phyloP scores from a whole-genome alignment of 2,888 invertebrate species.

The Rhogogaster chlorosoma region DNA sequence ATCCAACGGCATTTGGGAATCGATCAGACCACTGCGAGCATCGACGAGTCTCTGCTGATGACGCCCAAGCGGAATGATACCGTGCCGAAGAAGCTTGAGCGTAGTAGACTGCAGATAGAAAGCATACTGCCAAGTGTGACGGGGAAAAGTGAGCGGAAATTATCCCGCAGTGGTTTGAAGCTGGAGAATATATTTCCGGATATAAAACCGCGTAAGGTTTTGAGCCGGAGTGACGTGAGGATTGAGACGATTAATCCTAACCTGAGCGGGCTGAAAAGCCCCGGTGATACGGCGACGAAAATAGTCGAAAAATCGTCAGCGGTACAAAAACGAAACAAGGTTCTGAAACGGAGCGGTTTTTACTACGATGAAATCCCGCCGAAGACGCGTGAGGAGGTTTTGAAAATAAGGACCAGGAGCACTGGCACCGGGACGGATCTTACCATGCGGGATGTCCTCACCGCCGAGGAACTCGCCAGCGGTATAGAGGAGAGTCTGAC shows the following conservation, averaged over 20 bases:
- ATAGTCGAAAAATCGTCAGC: background rate
- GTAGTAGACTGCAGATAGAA: slow-evolving; percentile 49
- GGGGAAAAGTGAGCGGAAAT: slow-evolving; percentile 15
- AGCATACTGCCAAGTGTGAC: slow-evolving; percentile 38
- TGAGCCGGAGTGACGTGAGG: slow-evolving; percentile 12
- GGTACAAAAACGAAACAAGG: background rate
- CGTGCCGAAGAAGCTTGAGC: slow-evolving; percentile 53
- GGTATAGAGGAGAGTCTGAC: slow-evolving; percentile 69
- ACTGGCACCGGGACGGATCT: slow-evolving; percentile 69
- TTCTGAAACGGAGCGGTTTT: slow-evolving; percentile 27
- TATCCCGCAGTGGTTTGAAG: slow-evolving; percentile 44
- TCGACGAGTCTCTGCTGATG: slow-evolving; percentile 49
- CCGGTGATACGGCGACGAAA: background rate
- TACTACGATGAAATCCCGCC: slow-evolving; percentile 41
- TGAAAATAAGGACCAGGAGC: slow-evolving; percentile 55
- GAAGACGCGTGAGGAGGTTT: slow-evolving; percentile 40
- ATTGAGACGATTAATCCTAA: slow-evolving; percentile 50
- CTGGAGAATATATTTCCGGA: slow-evolving; percentile 50
- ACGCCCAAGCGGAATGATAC: slow-evolving; percentile 58
- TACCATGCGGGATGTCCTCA: slow-evolving; percentile 71
- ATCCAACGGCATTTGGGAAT: slow-evolving; percentile 55
- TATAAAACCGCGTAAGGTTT: slow-evolving; percentile 24
- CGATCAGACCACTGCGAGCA: slow-evolving; percentile 52
- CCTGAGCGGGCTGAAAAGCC: background rate
- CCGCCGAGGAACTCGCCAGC: slow-evolving; percentile 64